Evolutionary conservation across 53 echinoderm and acorn worm species (phyloP), one percentile per base, ranked within the genome.

Genomic region (Echinometra lucunter): DNA sequence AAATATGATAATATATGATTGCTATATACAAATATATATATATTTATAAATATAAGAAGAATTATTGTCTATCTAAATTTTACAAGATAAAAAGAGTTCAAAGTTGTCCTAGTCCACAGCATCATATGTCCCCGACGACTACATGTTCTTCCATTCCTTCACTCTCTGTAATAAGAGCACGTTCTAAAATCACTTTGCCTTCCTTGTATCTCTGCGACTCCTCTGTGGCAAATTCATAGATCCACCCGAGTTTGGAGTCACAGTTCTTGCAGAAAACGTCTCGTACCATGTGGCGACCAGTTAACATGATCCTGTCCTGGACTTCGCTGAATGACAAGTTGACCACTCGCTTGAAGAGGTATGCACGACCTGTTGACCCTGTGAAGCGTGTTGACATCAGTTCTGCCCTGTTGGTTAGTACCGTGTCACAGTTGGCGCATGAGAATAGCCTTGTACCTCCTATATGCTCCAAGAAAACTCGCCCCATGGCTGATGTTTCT

Each of bases 241-340:
- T 98, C 98, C 98, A 98, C 56, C 98, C 98, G 10, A 98, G 95
- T 67, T 98, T 98, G 21, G 97, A 94, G 92, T 98, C 97, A 69
- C 98, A 98, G 94, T 97, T 97, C 91, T 98, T 98, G 85, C 98
- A 98, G 94, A 97, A 98, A 21, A 98, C 98, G 74, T 98, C 98
- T 16, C 98, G 96, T 47, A 98, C 98, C 96, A 98, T 98, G 95
- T 98, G 98, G 42, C 98, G 85, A 7, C 98, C 98, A 3, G 98
- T 98, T 69, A 98, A 95, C 98, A 98, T 98, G 89, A 98, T 95
- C 60, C 98, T 94, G 88, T 98, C 98, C 91, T 98, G 98, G 55
- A 98, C 98, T 42, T 98, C 97, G 55, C 98, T 98, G 95, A 96
- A 97, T 27, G 95, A 96, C 38, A 98, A 95, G 66, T 98, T 98